phyloP scores from a whole-genome alignment of 2,113 vertebrate species.

The Sprattus sprattus region DNA sequence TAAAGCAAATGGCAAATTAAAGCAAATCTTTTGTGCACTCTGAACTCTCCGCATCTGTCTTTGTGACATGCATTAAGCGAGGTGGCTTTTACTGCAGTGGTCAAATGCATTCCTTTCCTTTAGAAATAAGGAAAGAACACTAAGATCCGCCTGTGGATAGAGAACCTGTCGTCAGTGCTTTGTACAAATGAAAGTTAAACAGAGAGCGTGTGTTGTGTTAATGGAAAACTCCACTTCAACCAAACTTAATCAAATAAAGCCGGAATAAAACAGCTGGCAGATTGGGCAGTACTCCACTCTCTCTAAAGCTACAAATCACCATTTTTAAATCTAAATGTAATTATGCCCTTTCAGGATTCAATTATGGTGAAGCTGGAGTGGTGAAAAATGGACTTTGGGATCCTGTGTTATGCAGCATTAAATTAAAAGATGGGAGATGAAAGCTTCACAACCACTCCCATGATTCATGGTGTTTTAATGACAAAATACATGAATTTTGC shows the following conservation, averaged over 20 bases:
- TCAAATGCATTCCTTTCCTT: neutral
- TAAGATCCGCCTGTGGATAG: neutral
- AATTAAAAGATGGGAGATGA: constrained; percentile 11
- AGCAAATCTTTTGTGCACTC: constrained; percentile 10
- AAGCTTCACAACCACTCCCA: neutral
- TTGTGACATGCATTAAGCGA: constrained; percentile 7
- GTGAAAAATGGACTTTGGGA: neutral
- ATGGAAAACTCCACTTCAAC: constrained; percentile 7
- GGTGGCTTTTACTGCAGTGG: neutral
- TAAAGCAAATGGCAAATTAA: constrained; percentile 12
- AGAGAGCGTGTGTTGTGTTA: neutral
- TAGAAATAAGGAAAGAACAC: neutral
- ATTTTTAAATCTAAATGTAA: constrained; percentile 16
- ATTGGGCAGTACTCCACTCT: neutral
- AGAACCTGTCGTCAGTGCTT: neutral
- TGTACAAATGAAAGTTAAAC: constrained; percentile 11
- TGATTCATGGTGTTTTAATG: constrained; percentile 1
- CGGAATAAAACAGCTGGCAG: neutral
- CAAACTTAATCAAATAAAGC: neutral
- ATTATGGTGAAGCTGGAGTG: neutral
- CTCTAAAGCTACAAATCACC: neutral
- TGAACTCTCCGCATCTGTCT: neutral
- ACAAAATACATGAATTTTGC: neutral
- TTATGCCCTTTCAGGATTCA: constrained; percentile 13
- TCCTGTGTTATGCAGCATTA: neutral